These are phyloP conservation scores for Peribatodes rhomboidaria DNA, from an alignment of 2,888 invertebrate genomes.

Conservation along the genomic window DNA sequence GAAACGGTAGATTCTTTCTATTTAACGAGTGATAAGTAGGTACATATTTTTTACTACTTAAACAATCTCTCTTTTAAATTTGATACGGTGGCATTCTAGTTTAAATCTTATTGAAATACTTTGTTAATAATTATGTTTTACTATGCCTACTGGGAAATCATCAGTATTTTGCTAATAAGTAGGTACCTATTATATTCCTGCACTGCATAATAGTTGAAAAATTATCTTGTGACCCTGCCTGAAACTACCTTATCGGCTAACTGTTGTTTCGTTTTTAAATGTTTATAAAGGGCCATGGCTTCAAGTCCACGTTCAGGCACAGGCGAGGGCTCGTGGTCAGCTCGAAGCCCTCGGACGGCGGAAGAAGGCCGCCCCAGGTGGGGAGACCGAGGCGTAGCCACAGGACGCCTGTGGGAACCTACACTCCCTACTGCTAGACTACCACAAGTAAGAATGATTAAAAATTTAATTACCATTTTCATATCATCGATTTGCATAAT, in stretches of 20 bases:
- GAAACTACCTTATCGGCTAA: no score
- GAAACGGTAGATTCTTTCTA: constrained; percentile 44
- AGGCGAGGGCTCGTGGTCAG: constrained; percentile 72
- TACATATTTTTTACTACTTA: constrained; percentile 33
- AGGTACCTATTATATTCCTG: no score
- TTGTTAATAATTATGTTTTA: neutral
- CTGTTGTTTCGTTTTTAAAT: neutral
- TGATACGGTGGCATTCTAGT: constrained; percentile 7
- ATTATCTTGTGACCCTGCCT: no score
- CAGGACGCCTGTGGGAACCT: constrained; percentile 90
- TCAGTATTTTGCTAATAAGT: no score
- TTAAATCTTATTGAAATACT: neutral
- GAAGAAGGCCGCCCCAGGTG: constrained; percentile 90
- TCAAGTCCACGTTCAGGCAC: constrained; percentile 60
- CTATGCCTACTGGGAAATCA: neutral
- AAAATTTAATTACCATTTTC: neutral
- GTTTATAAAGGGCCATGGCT: constrained; percentile 54
- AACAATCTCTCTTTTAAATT: constrained; percentile 31
- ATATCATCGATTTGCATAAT: no score
- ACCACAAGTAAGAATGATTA: constrained; percentile 76
- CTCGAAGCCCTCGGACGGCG: constrained; percentile 70
- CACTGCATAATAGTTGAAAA: no score
- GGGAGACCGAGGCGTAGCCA: constrained; percentile 90
- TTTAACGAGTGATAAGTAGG: constrained; percentile 39
- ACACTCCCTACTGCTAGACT: constrained; percentile 80